Conservation (phyloP, 2,888 invertebrate species). For the Limenitis camilla region DNA sequence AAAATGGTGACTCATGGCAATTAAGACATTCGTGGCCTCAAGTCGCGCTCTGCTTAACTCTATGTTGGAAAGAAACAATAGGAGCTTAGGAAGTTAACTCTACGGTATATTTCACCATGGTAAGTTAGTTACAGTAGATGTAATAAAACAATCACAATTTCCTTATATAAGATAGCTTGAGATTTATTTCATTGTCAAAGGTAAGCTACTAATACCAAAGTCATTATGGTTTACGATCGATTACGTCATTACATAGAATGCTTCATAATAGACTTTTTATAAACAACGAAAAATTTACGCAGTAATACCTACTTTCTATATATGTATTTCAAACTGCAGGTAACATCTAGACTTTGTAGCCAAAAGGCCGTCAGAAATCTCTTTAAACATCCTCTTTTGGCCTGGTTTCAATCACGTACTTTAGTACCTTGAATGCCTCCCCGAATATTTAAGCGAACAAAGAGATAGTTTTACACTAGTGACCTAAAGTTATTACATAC, state of each 20-base stretch:
- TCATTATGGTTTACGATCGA: too few species aligned
- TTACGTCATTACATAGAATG: too few species aligned
- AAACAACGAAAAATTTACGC: too few species aligned
- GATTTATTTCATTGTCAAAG: too few species aligned
- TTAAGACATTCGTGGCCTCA: conserved; percentile 36
- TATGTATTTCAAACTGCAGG: neutral
- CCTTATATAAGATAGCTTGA: too few species aligned
- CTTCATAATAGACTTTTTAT: too few species aligned
- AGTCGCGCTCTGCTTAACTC: conserved; percentile 49
- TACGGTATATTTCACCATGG: conserved; percentile 41
- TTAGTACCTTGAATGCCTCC: conserved; percentile 4
- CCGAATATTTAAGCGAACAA: conserved; percentile 20
- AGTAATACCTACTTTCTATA: too few species aligned
- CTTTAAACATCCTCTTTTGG: conserved; percentile 37
- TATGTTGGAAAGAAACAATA: conserved; percentile 51
- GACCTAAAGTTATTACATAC: conserved; percentile 40
- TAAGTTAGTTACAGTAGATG: conserved; percentile 9
- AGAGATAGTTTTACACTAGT: conserved; percentile 35
- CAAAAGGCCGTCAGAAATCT: conserved; percentile 28
- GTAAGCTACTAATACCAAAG: too few species aligned
- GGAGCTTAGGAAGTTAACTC: conserved; percentile 43
- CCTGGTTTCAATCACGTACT: conserved; percentile 52
- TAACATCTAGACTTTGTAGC: neutral
- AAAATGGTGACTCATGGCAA: conserved; percentile 38
- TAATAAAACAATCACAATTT: conserved; percentile 13